Conservation (phyloP, 1,140 invertebrate genomes). For the Mactra quadrangularis region DNA sequence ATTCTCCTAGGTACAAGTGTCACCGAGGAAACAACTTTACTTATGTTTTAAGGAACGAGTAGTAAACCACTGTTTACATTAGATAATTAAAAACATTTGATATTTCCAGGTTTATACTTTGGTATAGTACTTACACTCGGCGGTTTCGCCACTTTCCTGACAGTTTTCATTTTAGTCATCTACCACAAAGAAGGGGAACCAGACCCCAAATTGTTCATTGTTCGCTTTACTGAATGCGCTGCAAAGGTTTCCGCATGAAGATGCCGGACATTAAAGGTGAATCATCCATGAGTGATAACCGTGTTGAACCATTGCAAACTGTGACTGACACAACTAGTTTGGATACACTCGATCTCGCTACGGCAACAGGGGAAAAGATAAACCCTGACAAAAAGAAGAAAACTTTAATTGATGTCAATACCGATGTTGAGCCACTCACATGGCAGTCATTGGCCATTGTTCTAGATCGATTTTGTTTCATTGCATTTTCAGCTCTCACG, state of each 20-base stretch:
- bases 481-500: neutral
- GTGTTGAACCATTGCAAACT: neutral
- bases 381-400: neutral
- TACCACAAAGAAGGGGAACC: conserved; percentile 29
- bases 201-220: neutral
- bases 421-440: neutral
- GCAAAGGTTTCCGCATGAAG: neutral
- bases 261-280: neutral
- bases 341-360: neutral
- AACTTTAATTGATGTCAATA: neutral
- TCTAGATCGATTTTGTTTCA: conserved; percentile 35
- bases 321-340: neutral
- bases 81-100: too few relatives aligned
- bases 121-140: conserved; percentile 12
- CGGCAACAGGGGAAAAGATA: neutral
- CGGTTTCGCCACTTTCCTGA: conserved; percentile 7
- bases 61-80: too few relatives aligned
- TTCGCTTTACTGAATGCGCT: neutral
- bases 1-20: too few relatives aligned
- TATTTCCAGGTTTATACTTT: conserved; percentile 29
- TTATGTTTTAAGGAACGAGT: too few relatives aligned
- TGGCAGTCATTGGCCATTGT: conserved; percentile 4
- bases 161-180: conserved; percentile 15
- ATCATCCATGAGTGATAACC: neutral
- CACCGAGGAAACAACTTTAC: too few relatives aligned